phyloP scores from a whole-genome alignment of 2,797 vertebrate genomes.

The Vireo griseus region DNA sequence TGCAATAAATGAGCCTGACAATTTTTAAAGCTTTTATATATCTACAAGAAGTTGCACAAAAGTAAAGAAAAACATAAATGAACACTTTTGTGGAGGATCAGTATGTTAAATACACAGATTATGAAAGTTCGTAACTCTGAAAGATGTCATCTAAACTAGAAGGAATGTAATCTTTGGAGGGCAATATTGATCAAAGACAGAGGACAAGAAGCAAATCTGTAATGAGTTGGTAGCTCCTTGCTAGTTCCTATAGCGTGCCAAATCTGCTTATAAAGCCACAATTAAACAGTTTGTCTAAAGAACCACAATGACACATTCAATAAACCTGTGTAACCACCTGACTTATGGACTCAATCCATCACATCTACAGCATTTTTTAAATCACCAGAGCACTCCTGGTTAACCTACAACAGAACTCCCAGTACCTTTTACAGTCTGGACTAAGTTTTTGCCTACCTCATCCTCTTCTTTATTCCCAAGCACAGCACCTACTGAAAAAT shows the following conservation, averaged over 20 bases:
- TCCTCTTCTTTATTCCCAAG: neutral
- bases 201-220: neutral
- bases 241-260: neutral
- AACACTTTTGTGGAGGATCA: neutral
- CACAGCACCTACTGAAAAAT: neutral
- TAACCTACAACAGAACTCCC: neutral
- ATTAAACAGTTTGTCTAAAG: neutral
- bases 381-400: neutral
- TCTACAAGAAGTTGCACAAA: neutral
- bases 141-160: neutral
- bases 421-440: neutral
- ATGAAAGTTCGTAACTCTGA: neutral
- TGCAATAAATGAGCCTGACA: accelerated
- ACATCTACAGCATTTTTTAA: neutral
- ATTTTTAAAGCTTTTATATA: neutral
- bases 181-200: neutral
- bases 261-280: neutral
- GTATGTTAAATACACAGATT: neutral
- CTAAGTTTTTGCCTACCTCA: neutral
- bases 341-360: neutral
- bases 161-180: neutral
- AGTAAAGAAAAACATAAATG: neutral
- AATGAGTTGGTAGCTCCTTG: neutral
- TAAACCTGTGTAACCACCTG: neutral
- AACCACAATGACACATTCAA: neutral